Base-by-base conservation (phyloP, 1,140 invertebrate genomes). In the Musca vetustissima region DNA sequence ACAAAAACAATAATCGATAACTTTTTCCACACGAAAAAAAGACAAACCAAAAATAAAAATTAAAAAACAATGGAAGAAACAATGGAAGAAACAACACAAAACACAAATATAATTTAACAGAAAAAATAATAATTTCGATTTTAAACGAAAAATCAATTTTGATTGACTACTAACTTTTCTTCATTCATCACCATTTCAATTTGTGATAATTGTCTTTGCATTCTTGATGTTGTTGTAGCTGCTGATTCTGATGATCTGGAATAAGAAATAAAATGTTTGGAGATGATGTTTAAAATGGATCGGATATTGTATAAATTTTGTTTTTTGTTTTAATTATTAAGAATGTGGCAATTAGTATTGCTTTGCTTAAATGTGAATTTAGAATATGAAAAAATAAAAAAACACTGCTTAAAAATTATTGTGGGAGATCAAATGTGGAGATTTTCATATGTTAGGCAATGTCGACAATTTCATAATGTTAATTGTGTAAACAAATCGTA, bases 111-210 rank as follows among this genome's bases (percentile, higher is more conserved):
- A 53, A 21, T 21, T 24, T 13, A 64, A 32, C 14, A n/a, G 2
- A 32, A 64, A 36, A 15, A n/a, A 2, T 15, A 48, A 28, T 1
- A 64, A 36, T 64, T 15, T 15, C 14, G n/a, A 64, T 32, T n/a
- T n/a, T 28, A 4, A 21, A 43, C 2, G 9, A 25, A 66, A 49
- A 36, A 57, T 19, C 2, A 67, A 67, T 66, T 66, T 66, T 15
- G 64, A 66, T 19, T 32, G 9, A 53, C 47, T 70, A 70, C 70
- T 53, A 71, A 71, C 70, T 71, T 71, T 59, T 71, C 70, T 71
- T 71, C 70, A 57, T 71, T 71, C 49, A 71, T 68, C 64, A 71
- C 70, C 59, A 71, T 65, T 50, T 64, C 36, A 21, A 68, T 28
- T 47, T 68, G 69, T 25, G 57, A 19, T 32, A 61, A 43, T 61